Evolutionary conservation across 2,113 vertebrate species (phyloP).

Genomic region (Lophius piscatorius): DNA sequence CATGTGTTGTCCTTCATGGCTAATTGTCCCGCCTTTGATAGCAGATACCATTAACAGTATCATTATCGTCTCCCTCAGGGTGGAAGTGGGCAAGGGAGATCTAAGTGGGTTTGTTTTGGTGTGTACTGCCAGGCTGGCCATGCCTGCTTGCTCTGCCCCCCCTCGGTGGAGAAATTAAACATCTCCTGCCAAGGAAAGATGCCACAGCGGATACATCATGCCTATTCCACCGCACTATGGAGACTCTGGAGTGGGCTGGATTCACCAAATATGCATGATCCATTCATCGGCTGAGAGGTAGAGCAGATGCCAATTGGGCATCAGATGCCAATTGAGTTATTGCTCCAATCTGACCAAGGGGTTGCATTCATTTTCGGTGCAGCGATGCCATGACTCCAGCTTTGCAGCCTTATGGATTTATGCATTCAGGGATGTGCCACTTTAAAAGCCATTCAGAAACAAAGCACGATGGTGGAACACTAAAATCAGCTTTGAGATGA

Average conservation of each 20-base stretch:
- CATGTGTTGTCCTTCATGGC: slow-evolving; percentile 65
- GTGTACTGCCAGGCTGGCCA: slow-evolving; percentile 47
- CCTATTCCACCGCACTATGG: slow-evolving; percentile 41
- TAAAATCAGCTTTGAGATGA: slow-evolving; percentile 48
- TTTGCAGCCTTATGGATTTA: slow-evolving; percentile 38
- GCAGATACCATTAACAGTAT: slow-evolving; percentile 64
- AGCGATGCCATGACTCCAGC: slow-evolving; percentile 48
- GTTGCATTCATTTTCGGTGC: slow-evolving; percentile 44
- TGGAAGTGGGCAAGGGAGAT: slow-evolving; percentile 31
- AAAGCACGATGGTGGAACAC: slow-evolving; percentile 54
- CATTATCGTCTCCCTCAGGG: slow-evolving; percentile 58
- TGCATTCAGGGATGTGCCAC: slow-evolving; percentile 44
- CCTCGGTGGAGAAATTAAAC: slow-evolving; percentile 62
- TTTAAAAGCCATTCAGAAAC: slow-evolving; percentile 61
- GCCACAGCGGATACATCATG: slow-evolving; percentile 57
- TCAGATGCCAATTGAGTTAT: slow-evolving; percentile 59
- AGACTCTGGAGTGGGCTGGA: slow-evolving; percentile 52
- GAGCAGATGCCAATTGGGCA: slow-evolving; percentile 50
- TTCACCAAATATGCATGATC: slow-evolving; percentile 47
- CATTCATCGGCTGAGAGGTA: slow-evolving; percentile 38
- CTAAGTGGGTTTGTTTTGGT: slow-evolving; percentile 29
- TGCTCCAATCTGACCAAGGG: slow-evolving; percentile 45
- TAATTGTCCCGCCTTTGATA: slow-evolving; percentile 71
- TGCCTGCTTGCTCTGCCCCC: slow-evolving; percentile 61
- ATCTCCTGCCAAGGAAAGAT: slow-evolving; percentile 62